Evolutionary conservation across 2,113 vertebrate genomes (phyloP), one percentile per base, ranked within the genome.

Genomic region (Ptilorrhoa leucosticta): DNA sequence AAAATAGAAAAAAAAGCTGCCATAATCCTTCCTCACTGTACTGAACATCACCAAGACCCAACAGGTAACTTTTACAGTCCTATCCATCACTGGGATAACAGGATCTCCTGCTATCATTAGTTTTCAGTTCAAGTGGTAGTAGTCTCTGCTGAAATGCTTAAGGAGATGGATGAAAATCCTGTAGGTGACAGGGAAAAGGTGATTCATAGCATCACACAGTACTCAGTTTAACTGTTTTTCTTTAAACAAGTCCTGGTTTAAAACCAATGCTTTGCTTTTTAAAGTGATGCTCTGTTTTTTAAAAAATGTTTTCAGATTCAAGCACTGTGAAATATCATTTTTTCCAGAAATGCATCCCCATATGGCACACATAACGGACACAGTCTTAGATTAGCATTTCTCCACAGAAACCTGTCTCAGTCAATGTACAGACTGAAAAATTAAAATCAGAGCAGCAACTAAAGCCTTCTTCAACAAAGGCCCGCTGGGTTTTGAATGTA

Each of bases 11-110:
- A 66, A 68, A 58, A 61, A 13, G 8, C 54, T 88, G 45, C 28
- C 44, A 11, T 88, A 54, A 83, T 63, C 47, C 51, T 83, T 61
- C 37, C 63, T 75, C 37, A 64, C 16, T 83, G 58, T 7, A 4
- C n/a, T 83, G 63, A 90, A 39, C 45, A 50, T 44, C 50, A 88
- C 64, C 42, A 70, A 63, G 60, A 81, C 19, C 50, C 68, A 89
- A 63, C 71, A 70, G 20, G 53, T 53, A 83, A 69, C 71, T 63
- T 78, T 88, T 58, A 64, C 54, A 73, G 66, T 60, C 68, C 42
- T 77, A 83, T 93, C 50, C 58, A 90, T 94, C 86, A 73, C 33
- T 77, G 15, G 79, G 42, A 73, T 69, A 97, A 95, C 54, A 86
- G 68, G 68, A 70, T 80, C 54, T 88, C 63, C 71, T 73, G 26